phyloP scores from a whole-genome alignment of 2,113 vertebrate species.

The Callospermophilus lateralis region DNA sequence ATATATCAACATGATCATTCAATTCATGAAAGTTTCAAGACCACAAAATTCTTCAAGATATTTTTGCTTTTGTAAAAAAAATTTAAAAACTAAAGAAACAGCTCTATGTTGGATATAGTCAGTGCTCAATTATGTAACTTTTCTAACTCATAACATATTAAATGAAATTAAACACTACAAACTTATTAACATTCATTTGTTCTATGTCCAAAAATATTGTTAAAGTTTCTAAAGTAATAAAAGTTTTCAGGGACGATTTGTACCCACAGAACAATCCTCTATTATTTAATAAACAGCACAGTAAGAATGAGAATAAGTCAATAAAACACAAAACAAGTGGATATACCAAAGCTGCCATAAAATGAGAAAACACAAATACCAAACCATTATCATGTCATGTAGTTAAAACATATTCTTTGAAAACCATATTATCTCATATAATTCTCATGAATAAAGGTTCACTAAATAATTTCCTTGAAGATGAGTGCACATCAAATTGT shows the following conservation, averaged over 20 bases:
- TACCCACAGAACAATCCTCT: background rate
- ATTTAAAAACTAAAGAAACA: background rate
- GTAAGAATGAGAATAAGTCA: slow-evolving; percentile 6
- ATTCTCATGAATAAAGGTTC: background rate
- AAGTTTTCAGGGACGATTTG: background rate
- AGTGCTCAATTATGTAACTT: background rate
- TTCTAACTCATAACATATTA: background rate
- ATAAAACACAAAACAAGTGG: background rate
- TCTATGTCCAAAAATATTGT: background rate
- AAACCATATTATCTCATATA: background rate
- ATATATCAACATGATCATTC: background rate
- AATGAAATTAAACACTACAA: background rate
- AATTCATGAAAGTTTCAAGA: background rate
- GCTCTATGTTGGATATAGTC: background rate
- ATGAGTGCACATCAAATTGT: slow-evolving; percentile 15
- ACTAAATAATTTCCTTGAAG: background rate
- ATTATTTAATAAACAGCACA: background rate
- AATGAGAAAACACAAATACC: background rate
- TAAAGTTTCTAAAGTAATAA: background rate
- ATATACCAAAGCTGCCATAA: background rate
- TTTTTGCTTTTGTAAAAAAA: background rate
- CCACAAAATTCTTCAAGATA: background rate
- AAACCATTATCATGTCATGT: background rate
- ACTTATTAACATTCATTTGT: slow-evolving; percentile 11
- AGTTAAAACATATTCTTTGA: background rate